Evolutionary conservation across 1,140 invertebrate species (phyloP).

Genomic region (Tachypleus tridentatus): DNA sequence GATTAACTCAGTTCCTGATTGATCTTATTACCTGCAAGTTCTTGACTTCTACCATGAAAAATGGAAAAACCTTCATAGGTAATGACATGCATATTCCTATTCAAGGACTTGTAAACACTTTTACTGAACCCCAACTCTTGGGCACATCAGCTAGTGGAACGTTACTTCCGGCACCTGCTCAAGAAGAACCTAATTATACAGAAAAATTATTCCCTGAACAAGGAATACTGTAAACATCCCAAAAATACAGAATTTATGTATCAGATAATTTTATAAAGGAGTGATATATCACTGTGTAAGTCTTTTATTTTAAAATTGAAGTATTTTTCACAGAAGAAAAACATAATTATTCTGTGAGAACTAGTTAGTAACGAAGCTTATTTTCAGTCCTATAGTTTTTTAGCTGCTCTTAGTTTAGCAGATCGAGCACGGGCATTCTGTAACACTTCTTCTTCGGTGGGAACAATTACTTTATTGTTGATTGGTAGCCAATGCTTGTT

Average conservation of each 20-base stretch:
- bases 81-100: no score
- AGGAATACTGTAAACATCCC: background rate
- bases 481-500: constrained; percentile 56
- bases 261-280: background rate
- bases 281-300: background rate
- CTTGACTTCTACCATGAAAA: no score
- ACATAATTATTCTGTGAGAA: background rate
- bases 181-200: no score
- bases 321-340: constrained; percentile 1
- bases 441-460: constrained; percentile 56
- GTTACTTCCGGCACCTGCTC: no score
- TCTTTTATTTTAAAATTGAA: background rate
- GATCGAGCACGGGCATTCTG: constrained; percentile 71
- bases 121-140: no score
- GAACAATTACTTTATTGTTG: constrained; percentile 65
- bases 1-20: no score
- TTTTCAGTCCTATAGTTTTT: constrained; percentile 36
- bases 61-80: no score
- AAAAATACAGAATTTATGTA: background rate
- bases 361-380: background rate
- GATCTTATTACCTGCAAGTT: no score
- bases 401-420: constrained; percentile 71
- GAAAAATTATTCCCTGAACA: no score
- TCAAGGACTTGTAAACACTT: no score
- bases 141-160: no score